Base-by-base conservation (phyloP, 2,113 vertebrate species). In the Phylloscopus trochilus region DNA sequence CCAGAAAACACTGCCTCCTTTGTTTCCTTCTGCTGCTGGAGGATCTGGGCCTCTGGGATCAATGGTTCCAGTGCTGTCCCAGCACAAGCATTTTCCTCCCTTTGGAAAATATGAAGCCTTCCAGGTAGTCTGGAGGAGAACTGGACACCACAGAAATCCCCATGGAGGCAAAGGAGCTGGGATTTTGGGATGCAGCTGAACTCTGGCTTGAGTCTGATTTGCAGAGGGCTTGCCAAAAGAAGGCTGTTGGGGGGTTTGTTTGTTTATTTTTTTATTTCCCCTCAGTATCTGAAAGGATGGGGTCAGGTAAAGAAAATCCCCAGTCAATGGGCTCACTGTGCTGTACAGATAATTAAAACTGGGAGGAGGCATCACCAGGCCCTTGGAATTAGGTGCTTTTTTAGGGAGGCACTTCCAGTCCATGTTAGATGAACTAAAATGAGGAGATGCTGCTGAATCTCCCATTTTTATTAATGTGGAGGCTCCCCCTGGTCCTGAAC, bases 21-120 rank as follows among this genome's bases (percentile, higher is more conserved):
- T 96, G 95, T 96, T 96, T 96, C 81, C 58, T 62, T 26, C 66
- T 77, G 55, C 92, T 94, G 88, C 92, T 92, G 92, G 79, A 95
- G 95, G 55, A 95, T 75, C 80, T 89, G 92, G 92, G 91, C 83
- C 91, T 94, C 87, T 87, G 89, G 92, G 95, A 84, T 95, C 95
- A 27, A n/a, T 64, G 81, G 89, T 81, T 93, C 94, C 91, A 95
- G 5, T 59, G 91, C 74, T 91, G 87, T 94, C 92, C 94, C 89
- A 87, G 73, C 12, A 9, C 77, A 82, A 37, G 80, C 62, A 11
- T 92, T 95, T 74, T 89, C 26, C 82, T 90, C 91, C 87, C 77
- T 85, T 47, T 93, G 95, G 92, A 95, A 93, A 94, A 87, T 51
- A 5, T 7, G 69, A 83, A 80, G 56, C 60, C 35, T 92, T 96